phyloP scores from a whole-genome alignment of 30 jellyfish, hydroid and myxozoan genomes.

The Cassiopea andromeda region DNA sequence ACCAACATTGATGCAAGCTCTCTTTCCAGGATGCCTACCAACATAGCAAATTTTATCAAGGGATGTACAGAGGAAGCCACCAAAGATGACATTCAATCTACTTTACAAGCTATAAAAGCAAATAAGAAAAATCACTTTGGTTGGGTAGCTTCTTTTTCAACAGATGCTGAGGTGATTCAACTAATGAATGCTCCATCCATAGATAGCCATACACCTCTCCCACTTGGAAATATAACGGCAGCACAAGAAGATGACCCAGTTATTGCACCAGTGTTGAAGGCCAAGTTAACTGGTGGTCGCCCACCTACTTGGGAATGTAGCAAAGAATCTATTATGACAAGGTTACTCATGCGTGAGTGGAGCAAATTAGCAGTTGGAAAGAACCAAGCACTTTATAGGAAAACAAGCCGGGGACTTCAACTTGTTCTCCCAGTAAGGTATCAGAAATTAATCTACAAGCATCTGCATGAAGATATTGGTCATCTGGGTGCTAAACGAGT shows the following conservation, averaged over 20 bases:
- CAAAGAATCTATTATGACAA: neutral
- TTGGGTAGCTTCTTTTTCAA: neutral
- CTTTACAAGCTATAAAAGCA: neutral
- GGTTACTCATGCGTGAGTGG: neutral
- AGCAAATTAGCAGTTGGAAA: neutral
- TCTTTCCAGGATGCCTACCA: neutral
- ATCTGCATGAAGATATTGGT: neutral
- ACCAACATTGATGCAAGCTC: neutral
- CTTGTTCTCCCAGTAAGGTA: neutral
- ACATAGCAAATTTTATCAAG: neutral
- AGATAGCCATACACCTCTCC: no score
- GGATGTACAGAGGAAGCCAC: neutral
- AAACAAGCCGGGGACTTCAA: neutral
- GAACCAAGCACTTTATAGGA: neutral
- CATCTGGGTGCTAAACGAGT: neutral
- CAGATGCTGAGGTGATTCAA: neutral
- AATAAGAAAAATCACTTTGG: no score
- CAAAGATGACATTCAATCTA: neutral
- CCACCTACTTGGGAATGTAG: neutral
- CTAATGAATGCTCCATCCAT: neutral
- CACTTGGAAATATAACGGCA: neutral
- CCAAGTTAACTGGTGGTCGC: neutral
- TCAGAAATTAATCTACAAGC: neutral
- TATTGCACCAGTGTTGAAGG: neutral
- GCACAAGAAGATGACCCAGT: neutral